Base-by-base conservation (phyloP, 2,888 invertebrate genomes). In the Quadriops clusia region DNA sequence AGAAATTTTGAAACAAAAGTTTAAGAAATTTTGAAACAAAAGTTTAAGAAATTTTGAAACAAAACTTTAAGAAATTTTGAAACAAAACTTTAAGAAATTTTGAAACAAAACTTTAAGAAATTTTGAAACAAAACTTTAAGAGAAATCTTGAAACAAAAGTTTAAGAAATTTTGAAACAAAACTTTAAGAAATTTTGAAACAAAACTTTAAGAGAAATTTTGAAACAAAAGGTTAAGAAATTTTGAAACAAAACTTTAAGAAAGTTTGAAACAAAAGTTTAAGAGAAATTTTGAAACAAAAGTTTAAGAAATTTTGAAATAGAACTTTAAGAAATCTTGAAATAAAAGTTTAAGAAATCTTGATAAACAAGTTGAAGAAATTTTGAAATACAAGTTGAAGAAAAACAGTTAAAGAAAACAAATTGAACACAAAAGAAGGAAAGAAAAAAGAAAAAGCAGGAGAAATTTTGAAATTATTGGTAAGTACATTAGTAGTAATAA, bases 391-490 rank as follows among this genome's bases (percentile, higher is more conserved):
- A 33, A 36, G 21, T 12, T 18, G 21, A 21, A 10, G 27, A 15
- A 17, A 23, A 29, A 10, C 12, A 18, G 11, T 18, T 20, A 11
- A 17, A 28, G 9, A 37, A 29, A 42, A 47, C 33, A 38, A 39
- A 38, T 42, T 40, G 27, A 38, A 36, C 32, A 39, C 39, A 20
- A 39, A 43, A 47, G 31, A 39, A 40, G 46, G 47, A 41, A 44
- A 49, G 43, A 49, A 50, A 43, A 29, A 45, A 48, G 49, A 49
- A 53, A 40, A 36, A 21, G 29, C 11, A 34, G 38, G 16, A 49
- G 47, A 45, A 28, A n/a, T n/a, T n/a, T n/a, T n/a, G n/a, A n/a
- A n/a, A n/a, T n/a, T n/a, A n/a, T n/a, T n/a, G n/a, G n/a, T n/a
- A n/a, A n/a, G n/a, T n/a, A n/a, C n/a, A n/a, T n/a, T n/a, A n/a